Conservation (phyloP, 2,888 invertebrate species). For the Loripinus fragilis region DNA sequence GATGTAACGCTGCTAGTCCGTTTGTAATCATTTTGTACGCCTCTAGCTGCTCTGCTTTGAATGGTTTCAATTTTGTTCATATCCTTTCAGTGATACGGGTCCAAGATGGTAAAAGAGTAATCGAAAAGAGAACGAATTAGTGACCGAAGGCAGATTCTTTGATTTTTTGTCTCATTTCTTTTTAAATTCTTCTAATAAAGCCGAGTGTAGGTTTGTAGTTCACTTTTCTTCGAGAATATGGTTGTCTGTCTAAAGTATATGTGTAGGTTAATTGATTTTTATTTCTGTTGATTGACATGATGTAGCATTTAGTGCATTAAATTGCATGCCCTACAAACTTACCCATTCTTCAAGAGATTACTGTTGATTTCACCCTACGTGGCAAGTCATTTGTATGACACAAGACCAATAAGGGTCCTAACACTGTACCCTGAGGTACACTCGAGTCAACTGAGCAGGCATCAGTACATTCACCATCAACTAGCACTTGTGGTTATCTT, state of each 20-base stretch:
- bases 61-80: conserved; percentile 14
- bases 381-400: conserved; percentile 20
- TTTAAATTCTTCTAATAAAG: conserved; percentile 30
- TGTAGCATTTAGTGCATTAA: conserved; percentile 31
- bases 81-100: conserved; percentile 19
- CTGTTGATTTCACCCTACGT: conserved; percentile 4
- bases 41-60: conserved; percentile 13
- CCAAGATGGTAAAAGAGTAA: conserved; percentile 13
- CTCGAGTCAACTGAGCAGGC: background rate
- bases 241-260: conserved; percentile 9
- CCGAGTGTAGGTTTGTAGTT: conserved; percentile 25
- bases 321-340: conserved; percentile 22
- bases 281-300: conserved; percentile 17
- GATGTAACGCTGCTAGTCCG: too few species aligned
- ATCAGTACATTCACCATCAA: background rate
- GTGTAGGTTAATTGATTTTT: background rate
- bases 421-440: conserved; percentile 13
- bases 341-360: conserved; percentile 25
- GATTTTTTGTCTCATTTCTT: conserved; percentile 14
- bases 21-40: conserved; percentile 18
- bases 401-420: background rate
- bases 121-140: conserved; percentile 19
- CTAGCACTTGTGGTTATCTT: background rate
- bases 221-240: conserved; percentile 26
- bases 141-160: conserved; percentile 17